A percentile compares a stretch with the other conserved stretches of the same genome.
Conservation (phyloP, 2,113 vertebrate species). For the Isurus oxyrinchus region DNA sequence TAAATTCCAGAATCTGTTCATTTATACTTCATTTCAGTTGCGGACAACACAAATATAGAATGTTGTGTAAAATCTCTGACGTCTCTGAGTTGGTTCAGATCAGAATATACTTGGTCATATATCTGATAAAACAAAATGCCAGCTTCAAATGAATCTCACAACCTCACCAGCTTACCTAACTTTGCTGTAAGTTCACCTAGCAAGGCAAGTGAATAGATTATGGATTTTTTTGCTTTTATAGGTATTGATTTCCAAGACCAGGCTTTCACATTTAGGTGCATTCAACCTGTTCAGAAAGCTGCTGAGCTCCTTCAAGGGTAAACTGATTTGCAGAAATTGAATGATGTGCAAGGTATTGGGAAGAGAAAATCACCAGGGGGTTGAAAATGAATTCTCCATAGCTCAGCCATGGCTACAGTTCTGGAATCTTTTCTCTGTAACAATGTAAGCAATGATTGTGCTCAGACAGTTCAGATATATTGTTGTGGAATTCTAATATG, state of each 20-base stretch:
- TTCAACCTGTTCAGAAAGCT: neutral
- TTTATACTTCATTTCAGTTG: neutral
- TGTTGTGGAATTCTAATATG: neutral
- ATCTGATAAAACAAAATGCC: neutral
- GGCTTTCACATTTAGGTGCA: neutral
- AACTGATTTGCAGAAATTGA: slow-evolving; percentile 29
- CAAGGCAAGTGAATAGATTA: slow-evolving; percentile 35
- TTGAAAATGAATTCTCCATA: slow-evolving; percentile 14
- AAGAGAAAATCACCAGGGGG: neutral
- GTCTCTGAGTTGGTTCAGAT: neutral
- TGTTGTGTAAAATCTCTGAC: neutral
- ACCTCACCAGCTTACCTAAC: neutral
- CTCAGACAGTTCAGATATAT: neutral
- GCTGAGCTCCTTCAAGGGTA: slow-evolving; percentile 16
- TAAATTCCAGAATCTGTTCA: neutral
- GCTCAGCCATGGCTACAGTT: neutral
- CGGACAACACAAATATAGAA: neutral
- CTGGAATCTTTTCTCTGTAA: neutral
- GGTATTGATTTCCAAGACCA: neutral
- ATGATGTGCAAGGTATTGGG: slow-evolving; percentile 14
- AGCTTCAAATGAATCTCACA: neutral
- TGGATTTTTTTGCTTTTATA: slow-evolving; percentile 22
- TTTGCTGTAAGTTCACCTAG: neutral
- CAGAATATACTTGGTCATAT: neutral
- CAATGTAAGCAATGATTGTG: neutral